Evolutionary conservation across 2,888 invertebrate species (phyloP), one percentile per base, ranked within the genome.

Genomic region (Anoplius nigerrimus): DNA sequence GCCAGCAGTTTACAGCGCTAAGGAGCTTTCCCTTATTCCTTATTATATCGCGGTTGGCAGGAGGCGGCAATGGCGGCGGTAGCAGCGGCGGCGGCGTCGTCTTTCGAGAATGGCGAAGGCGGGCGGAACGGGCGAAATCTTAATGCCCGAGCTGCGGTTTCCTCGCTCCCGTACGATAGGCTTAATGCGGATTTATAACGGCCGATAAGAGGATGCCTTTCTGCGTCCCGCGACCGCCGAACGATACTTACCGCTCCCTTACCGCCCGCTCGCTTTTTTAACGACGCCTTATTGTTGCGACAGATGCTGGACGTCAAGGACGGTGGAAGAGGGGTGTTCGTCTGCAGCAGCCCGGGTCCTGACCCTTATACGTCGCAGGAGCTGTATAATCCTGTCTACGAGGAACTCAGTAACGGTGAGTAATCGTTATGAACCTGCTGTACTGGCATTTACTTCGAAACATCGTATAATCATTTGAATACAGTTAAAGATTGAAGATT

Each of bases 371-470:
- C 90, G 78, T 91, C 91, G 62, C 91, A 92, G 84, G 92, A 92
- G 82, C 90, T 93, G 85, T 91, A 93, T 82, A 95, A 95, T 81
- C 95, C 95, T 60, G 93, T 95, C 22, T 95, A 95, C 89, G 95
- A 95, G 89, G 95, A 95, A 85, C 90, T 96, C 52, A 93, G 92
- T 74, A 93, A 93, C 83, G 92, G 91, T 61, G 92, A 93, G 78
- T 91, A 15, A 2, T 13, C 5, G 20, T 34, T 18, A 34, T 34
- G 4, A 8, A 45, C 45, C n/a, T 3, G 1, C 34, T 34, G 6
- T 34, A 11, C 11, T 6, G 1, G 11, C 34, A 34, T 11, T n/a
- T n/a, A n/a, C n/a, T n/a, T n/a, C n/a, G n/a, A n/a, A n/a, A n/a
- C n/a, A n/a, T n/a, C n/a, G n/a, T n/a, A n/a, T n/a, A n/a, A n/a